Percentiles rank a stretch among this genome's conserved stretches.
phyloP scores from a whole-genome alignment of 2,888 invertebrate genomes.

The Trissoscelio sp. region DNA sequence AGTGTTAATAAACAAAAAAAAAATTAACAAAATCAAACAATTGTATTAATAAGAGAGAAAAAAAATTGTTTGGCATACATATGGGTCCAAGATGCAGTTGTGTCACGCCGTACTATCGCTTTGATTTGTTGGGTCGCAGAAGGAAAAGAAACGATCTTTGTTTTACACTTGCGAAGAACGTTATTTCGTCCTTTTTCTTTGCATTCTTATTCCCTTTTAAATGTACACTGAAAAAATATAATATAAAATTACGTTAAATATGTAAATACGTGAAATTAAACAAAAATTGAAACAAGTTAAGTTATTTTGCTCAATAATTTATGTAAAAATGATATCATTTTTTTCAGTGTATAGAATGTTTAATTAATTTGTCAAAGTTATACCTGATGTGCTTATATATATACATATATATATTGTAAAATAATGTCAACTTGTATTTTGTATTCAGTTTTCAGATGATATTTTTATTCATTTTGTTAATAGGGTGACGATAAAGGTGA shows the following conservation, averaged over 20 bases:
- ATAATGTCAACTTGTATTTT: not conserved
- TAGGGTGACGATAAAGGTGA: constrained; percentile 84
- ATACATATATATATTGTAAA: not conserved
- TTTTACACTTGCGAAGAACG: constrained; percentile 60
- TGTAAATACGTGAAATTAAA: too few species aligned
- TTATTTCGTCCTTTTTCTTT: constrained; percentile 12
- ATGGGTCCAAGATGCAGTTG: constrained; percentile 82
- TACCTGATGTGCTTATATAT: constrained; percentile 16
- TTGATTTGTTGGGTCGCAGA: constrained; percentile 76
- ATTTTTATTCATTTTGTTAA: too few species aligned
- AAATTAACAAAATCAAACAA: not conserved
- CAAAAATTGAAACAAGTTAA: too few species aligned
- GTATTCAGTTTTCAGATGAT: too few species aligned
- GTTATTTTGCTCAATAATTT: too few species aligned
- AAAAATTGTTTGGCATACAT: constrained; percentile 72
- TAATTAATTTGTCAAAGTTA: too few species aligned
- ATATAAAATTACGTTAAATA: too few species aligned
- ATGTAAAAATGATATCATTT: too few species aligned
- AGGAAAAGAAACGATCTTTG: constrained; percentile 78
- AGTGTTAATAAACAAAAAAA: not conserved
- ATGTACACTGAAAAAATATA: not conserved
- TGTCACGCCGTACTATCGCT: constrained; percentile 79
- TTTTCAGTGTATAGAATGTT: too few species aligned
- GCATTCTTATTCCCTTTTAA: constrained; percentile 22
- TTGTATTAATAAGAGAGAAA: too few species aligned